Base-by-base conservation (phyloP, 2,797 vertebrate genomes). In the Rhinichthys osculus region DNA sequence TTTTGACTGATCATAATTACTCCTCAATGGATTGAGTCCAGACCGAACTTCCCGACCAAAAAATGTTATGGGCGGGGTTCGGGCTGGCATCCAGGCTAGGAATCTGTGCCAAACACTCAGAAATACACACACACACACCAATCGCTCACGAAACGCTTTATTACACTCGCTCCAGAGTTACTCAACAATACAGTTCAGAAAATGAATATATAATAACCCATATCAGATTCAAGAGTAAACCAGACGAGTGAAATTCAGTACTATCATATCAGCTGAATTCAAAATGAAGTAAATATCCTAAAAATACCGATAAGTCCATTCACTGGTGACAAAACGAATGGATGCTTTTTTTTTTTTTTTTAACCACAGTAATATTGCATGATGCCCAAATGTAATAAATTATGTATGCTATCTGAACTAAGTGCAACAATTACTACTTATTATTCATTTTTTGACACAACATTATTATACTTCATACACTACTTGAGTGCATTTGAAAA, bases 141-240 rank as follows among this genome's bases (percentile, higher is more conserved):
- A 16, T 50, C 59, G n/a, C 44, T 88, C 86, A 88, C 85, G 59
- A 74, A 30, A 81, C 30, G 50, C 35, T 85, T 88, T 87, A 88
- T 85, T 88, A 86, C 40, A 84, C 44, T 89, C 82, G 69, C 64
- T 69, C 80, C 54, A 83, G 77, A 73, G 74, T 74, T 86, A 90
- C 83, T 73, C 83, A 83, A 89, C 88, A 88, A 82, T 78, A 88
- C 83, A 87, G 52, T 78, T 85, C 81, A 87, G 79, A 88, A 73
- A 82, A 89, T 67, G 23, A 42, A 70, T 71, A 86, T 64, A 86
- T 64, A 85, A 85, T 57, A 38, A 83, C 42, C 52, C 76, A 67
- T 44, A 78, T 82, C 81, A 81, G 57, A 33, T 79, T 74, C 30
- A 40, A 44, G 66, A 54, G 70, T 69, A 83, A 78, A 86, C 71